A percentile compares a stretch with the other conserved stretches of the same genome.
Evolutionary conservation across 2,888 invertebrate genomes (phyloP).

Genomic region (Idaea dimidiata): DNA sequence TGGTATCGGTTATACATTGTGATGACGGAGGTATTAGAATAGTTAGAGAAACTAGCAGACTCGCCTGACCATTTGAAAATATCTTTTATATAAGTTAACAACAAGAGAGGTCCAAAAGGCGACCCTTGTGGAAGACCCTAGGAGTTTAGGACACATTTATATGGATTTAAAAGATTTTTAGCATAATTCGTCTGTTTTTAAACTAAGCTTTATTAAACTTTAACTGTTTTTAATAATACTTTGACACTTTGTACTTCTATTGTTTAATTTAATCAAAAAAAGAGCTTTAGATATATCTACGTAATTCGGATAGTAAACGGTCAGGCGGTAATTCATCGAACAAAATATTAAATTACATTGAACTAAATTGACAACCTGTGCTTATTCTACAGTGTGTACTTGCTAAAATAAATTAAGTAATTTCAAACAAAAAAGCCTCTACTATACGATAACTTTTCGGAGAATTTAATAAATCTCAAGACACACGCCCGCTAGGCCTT

Average conservation of each 20-base stretch:
- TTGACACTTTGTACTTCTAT: background rate
- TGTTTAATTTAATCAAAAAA: background rate
- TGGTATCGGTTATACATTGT: background rate
- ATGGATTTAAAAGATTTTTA: background rate
- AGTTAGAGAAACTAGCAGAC: background rate
- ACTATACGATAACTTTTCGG: background rate
- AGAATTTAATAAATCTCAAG: background rate
- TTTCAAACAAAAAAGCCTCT: slow-evolving; percentile 3
- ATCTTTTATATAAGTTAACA: background rate
- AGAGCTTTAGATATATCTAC: background rate
- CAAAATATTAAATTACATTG: background rate
- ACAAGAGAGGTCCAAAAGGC: background rate
- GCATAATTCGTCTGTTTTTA: too few relatives aligned
- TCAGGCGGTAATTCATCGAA: background rate
- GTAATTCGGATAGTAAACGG: background rate
- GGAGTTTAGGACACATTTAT: background rate
- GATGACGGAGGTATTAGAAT: background rate
- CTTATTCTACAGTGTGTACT: slow-evolving; percentile 8
- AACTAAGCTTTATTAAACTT: background rate
- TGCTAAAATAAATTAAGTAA: slow-evolving; percentile 11
- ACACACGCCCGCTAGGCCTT: background rate
- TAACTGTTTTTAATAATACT: background rate
- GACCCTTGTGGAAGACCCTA: background rate
- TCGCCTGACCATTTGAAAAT: background rate
- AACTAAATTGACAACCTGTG: slow-evolving; percentile 7